phyloP scores from a whole-genome alignment of 2,888 invertebrate species.

The Gryllus longicercus region DNA sequence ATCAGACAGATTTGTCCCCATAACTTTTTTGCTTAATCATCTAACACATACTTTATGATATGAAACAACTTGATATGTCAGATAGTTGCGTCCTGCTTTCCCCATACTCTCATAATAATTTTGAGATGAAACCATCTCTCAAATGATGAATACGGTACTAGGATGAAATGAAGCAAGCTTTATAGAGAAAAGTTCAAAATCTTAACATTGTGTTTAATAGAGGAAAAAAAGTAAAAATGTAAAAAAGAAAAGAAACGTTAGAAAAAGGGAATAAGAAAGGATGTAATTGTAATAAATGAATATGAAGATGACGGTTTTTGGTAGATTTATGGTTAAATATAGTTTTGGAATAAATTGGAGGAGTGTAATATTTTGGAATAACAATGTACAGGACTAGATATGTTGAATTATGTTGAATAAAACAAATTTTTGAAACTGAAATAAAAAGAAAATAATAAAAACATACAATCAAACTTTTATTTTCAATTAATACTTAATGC shows the following conservation, averaged over 20 bases:
- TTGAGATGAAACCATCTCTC: background rate
- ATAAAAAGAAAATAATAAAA: too few relatives aligned
- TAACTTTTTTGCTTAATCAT: background rate
- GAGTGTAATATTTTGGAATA: too few relatives aligned
- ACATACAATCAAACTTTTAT: too few relatives aligned
- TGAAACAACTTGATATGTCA: conserved; percentile 10
- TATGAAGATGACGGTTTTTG: too few relatives aligned
- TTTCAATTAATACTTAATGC: too few relatives aligned
- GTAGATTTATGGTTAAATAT: too few relatives aligned
- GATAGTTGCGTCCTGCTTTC: background rate
- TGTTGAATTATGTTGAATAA: too few relatives aligned
- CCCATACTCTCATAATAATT: background rate
- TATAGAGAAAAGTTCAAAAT: background rate
- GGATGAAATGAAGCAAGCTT: background rate
- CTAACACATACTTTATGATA: background rate
- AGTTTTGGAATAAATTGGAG: too few relatives aligned
- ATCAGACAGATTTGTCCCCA: background rate
- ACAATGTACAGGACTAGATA: too few relatives aligned
- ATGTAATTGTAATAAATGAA: too few relatives aligned
- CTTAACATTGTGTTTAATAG: background rate
- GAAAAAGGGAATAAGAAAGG: background rate
- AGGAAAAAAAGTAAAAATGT: background rate
- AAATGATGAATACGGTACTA: background rate
- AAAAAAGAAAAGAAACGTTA: background rate
- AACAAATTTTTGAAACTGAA: too few relatives aligned